These are phyloP conservation scores for Lynx canadensis DNA, from an alignment of 2,113 vertebrate species.

Conservation along the genomic window DNA sequence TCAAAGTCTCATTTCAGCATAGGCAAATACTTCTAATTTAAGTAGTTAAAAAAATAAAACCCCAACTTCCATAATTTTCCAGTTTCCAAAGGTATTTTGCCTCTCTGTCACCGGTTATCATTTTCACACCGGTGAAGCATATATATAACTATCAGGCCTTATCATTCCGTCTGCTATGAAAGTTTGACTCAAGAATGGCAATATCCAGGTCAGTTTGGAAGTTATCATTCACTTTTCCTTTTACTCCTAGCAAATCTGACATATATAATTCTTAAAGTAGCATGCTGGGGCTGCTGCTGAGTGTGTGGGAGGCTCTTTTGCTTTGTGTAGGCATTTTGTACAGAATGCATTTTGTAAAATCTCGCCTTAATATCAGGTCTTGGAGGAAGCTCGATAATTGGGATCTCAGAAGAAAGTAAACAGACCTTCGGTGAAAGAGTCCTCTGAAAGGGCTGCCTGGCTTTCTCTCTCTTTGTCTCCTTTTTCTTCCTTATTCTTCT, in stretches of 20 bases:
- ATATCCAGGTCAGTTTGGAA: constrained; percentile 50
- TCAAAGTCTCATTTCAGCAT: constrained; percentile 60
- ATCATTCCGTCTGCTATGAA: constrained; percentile 12
- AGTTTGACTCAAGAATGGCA: constrained; percentile 21
- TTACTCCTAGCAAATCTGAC: background rate
- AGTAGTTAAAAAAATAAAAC: constrained; percentile 25
- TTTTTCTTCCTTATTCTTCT: background rate
- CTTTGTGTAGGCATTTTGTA: constrained; percentile 23
- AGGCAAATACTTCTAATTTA: constrained; percentile 63
- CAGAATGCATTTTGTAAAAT: constrained; percentile 49
- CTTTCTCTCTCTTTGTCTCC: background rate
- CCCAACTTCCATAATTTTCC: background rate
- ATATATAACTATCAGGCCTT: background rate
- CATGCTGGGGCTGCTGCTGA: background rate
- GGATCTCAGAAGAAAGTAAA: background rate
- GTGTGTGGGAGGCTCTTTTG: constrained; percentile 49
- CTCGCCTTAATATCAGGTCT: background rate
- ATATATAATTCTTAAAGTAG: constrained; percentile 1
- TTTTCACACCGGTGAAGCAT: constrained; percentile 16
- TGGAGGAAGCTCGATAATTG: background rate
- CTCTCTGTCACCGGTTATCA: constrained; percentile 22
- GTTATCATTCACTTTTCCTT: background rate
- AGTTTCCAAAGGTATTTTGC: constrained; percentile 4
- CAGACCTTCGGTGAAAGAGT: background rate
- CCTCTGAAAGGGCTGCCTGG: background rate